A percentile compares a stretch with the other conserved stretches of the same genome.
Conservation (phyloP, 1,140 invertebrate genomes). For the Probaryconus sp. region DNA sequence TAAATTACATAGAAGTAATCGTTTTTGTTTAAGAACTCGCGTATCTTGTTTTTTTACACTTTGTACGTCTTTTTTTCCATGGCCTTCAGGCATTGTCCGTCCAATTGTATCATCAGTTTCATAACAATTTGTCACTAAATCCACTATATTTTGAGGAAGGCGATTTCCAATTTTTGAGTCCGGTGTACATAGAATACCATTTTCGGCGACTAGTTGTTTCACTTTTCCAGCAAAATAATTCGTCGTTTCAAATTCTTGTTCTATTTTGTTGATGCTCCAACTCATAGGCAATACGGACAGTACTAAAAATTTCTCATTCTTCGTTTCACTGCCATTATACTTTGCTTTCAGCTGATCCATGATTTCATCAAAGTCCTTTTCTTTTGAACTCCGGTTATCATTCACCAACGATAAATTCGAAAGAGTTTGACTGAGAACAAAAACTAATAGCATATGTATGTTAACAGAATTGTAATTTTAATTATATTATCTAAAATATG, state of each 20-base stretch:
- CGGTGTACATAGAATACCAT: slow-evolving; percentile 23
- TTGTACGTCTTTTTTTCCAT: slow-evolving; percentile 16
- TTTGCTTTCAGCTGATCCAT: slow-evolving; percentile 8
- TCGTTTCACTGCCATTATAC: slow-evolving; percentile 5
- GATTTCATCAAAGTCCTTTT: slow-evolving; percentile 20
- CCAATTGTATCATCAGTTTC: slow-evolving; percentile 22
- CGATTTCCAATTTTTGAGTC: slow-evolving; percentile 21
- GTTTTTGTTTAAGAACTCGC: slow-evolving; percentile 29
- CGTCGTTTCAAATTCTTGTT: slow-evolving; percentile 11
- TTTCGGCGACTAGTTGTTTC: slow-evolving; percentile 3
- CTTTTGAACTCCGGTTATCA: slow-evolving; percentile 5
- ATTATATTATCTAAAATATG: no score
- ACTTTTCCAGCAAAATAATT: slow-evolving; percentile 12
- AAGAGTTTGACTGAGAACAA: slow-evolving; percentile 11
- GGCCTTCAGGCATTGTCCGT: slow-evolving; percentile 16
- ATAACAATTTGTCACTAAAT: slow-evolving; percentile 18
- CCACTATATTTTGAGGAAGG: slow-evolving; percentile 8
- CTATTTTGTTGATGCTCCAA: slow-evolving; percentile 14
- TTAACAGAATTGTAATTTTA: no score
- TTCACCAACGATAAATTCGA: slow-evolving; percentile 3
- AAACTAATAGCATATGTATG: slow-evolving; percentile 5
- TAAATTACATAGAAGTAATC: slow-evolving; percentile 32
- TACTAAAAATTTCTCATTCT: slow-evolving; percentile 16
- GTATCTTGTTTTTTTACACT: slow-evolving; percentile 9
- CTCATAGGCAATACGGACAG: slow-evolving; percentile 24